These are phyloP conservation scores for Idaea dimidiata DNA, from an alignment of 2,888 invertebrate genomes.

Conservation along the genomic window DNA sequence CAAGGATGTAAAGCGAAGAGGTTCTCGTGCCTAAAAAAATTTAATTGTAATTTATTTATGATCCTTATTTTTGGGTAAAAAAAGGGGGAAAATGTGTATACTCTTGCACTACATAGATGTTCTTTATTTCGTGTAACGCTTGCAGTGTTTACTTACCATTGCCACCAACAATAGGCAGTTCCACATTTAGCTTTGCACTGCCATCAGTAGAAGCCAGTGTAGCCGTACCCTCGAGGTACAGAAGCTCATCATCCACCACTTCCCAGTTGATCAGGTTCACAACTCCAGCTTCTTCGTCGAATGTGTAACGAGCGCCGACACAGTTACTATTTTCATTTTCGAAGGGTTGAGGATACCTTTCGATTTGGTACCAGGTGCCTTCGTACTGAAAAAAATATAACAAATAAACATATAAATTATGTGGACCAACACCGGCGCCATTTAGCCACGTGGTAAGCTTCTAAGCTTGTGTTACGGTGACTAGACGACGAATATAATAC, in stretches of 20 bases:
- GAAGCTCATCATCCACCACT: conserved; percentile 47
- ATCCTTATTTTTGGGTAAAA: no score
- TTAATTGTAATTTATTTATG: no score
- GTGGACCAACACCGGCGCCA: no score
- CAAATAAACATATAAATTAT: no score
- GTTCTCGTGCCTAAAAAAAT: conserved; percentile 43
- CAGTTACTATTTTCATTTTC: conserved; percentile 44
- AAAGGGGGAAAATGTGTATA: conserved; percentile 1
- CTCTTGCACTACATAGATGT: no score
- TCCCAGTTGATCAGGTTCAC: conserved; percentile 61
- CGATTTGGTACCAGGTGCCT: conserved; percentile 66
- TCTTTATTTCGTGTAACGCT: no score
- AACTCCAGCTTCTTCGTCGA: conserved; percentile 37
- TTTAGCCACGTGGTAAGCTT: no score
- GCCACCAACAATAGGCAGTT: conserved; percentile 40
- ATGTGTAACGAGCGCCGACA: conserved; percentile 50
- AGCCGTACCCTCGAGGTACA: conserved; percentile 51
- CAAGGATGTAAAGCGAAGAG: conserved; percentile 75
- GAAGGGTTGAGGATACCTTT: conserved; percentile 53
- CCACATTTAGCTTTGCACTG: conserved; percentile 50
- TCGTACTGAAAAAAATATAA: conserved; percentile 49
- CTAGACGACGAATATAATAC: no score
- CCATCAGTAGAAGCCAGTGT: conserved; percentile 42
- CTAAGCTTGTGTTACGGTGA: no score
- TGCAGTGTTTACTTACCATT: conserved; percentile 37